Evolutionary conservation across 2,113 vertebrate genomes (phyloP).

Genomic region (Ctenodactylus gundi): DNA sequence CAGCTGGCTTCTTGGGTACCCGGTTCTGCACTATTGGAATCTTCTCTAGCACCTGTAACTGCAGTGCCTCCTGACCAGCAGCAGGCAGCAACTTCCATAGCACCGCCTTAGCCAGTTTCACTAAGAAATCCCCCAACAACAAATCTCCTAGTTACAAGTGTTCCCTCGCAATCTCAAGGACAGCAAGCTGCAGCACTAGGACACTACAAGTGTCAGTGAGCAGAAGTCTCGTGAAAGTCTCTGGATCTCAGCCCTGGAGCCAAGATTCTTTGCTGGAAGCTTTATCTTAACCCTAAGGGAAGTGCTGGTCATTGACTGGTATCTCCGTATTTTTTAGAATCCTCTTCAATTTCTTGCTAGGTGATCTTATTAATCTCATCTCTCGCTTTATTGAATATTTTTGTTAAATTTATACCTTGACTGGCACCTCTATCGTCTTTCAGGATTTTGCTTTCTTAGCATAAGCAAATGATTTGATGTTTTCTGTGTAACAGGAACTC

Average conservation of each 20-base stretch:
- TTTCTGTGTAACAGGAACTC: background rate
- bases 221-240: background rate
- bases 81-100: background rate
- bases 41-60: background rate
- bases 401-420: background rate
- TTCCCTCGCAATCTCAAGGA: background rate
- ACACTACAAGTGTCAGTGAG: background rate
- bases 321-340: background rate
- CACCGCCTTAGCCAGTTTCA: background rate
- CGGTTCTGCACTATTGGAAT: background rate
- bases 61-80: background rate
- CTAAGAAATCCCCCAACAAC: background rate
- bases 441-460: background rate
- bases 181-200: background rate
- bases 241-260: background rate
- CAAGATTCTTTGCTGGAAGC: background rate
- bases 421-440: background rate
- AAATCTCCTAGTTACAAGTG: background rate
- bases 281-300: background rate
- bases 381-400: background rate
- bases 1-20: no score
- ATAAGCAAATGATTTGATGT: background rate
- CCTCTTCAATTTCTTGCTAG: background rate
- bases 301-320: background rate
- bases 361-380: background rate